Conservation (phyloP, 2,113 vertebrate genomes). For the Progne subis region DNA sequence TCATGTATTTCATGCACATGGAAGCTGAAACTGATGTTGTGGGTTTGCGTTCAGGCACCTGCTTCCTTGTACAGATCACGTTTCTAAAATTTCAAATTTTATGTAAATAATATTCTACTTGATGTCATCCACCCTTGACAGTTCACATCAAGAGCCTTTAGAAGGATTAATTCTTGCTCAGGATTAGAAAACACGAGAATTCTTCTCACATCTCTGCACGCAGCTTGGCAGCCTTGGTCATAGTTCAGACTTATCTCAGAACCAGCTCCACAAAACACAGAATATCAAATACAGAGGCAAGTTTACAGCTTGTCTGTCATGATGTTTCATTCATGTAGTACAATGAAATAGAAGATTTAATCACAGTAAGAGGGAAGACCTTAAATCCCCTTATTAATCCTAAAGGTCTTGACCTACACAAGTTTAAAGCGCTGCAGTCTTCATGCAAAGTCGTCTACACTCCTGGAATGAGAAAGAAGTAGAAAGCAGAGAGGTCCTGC, state of each 20-base stretch:
- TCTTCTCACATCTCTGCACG: not conserved
- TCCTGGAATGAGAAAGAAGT: not conserved
- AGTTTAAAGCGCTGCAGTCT: not conserved
- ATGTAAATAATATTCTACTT: not conserved
- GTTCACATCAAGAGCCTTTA: not conserved
- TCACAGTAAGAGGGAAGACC: not conserved
- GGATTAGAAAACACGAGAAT: not conserved
- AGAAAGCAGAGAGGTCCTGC: not conserved
- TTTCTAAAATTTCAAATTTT: not conserved
- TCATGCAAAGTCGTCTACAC: not conserved
- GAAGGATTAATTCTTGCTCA: not conserved
- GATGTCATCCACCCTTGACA: not conserved
- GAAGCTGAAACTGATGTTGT: not conserved
- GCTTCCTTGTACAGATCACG: not conserved
- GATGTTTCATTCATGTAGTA: not conserved
- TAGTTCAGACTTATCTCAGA: not conserved
- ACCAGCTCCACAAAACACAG: not conserved
- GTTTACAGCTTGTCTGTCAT: not conserved
- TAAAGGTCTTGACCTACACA: not conserved
- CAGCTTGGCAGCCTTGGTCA: not conserved
- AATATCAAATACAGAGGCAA: not conserved
- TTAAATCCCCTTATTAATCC: not conserved
- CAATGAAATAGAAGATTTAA: not conserved
- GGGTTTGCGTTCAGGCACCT: not conserved
- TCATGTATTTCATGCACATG: rapidly evolving